A percentile compares a stretch with the other conserved stretches of the same genome.
These are phyloP conservation scores for Fulica atra DNA, from an alignment of 2,113 vertebrate genomes.

Conservation along the genomic window DNA sequence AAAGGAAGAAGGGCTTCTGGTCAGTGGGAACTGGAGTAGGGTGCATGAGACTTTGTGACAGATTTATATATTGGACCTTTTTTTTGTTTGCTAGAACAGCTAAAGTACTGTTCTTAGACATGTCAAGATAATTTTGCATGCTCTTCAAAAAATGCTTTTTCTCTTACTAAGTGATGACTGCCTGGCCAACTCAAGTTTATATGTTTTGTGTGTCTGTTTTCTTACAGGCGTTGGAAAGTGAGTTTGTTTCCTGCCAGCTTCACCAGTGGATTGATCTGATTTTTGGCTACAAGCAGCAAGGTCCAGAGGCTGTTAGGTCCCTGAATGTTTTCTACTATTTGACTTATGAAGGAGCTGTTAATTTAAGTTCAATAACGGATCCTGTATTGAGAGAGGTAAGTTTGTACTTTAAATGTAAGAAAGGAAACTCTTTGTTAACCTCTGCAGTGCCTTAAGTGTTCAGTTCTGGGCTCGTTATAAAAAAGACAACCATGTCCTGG, in stretches of 20 bases:
- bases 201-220: neutral
- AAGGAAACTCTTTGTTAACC: neutral
- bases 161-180: neutral
- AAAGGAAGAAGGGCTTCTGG: neutral
- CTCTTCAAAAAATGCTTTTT: neutral
- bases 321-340: slow-evolving; percentile 98
- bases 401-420: neutral
- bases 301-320: slow-evolving; percentile 90
- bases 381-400: slow-evolving; percentile 93
- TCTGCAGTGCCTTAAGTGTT: neutral
- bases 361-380: slow-evolving; percentile 91
- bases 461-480: too few relatives aligned
- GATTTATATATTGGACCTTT: neutral
- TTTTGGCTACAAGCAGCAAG: slow-evolving; percentile 98
- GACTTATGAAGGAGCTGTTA: slow-evolving; percentile 94
- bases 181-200: neutral
- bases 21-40: neutral
- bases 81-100: neutral
- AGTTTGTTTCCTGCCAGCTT: slow-evolving; percentile 98
- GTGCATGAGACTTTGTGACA: neutral
- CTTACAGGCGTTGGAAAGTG: slow-evolving; percentile 93
- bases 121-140: neutral
- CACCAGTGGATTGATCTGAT: slow-evolving; percentile 99
- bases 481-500: too few relatives aligned
- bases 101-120: neutral